Evolutionary conservation across 2,113 vertebrate species (phyloP).

Genomic region (Garra rufa): DNA sequence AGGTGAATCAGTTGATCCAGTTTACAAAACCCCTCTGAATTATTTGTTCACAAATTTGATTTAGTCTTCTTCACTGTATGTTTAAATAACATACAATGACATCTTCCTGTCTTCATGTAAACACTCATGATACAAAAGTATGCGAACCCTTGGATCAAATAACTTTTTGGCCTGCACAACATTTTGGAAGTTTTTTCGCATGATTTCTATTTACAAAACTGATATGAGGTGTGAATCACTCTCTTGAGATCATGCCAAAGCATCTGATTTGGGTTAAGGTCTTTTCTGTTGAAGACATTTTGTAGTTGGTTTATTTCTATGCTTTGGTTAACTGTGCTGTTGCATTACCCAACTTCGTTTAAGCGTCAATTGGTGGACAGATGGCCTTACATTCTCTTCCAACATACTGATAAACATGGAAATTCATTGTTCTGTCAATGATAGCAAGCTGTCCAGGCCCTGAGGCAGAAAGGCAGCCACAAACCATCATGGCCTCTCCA

Average conservation of each 20-base stretch:
- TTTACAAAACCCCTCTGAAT: background rate
- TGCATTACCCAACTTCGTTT: background rate
- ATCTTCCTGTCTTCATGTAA: slow-evolving; percentile 1
- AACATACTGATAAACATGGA: slow-evolving; percentile 9
- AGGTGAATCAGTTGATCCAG: background rate
- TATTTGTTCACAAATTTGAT: background rate
- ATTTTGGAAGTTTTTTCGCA: background rate
- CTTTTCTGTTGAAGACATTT: background rate
- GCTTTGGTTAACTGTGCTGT: background rate
- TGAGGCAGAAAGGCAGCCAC: background rate
- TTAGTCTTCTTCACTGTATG: background rate
- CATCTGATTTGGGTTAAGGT: background rate
- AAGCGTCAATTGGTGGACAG: slow-evolving; percentile 5
- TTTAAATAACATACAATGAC: background rate
- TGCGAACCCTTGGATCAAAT: background rate
- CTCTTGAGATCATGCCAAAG: background rate
- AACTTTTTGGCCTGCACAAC: background rate
- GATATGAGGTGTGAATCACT: background rate
- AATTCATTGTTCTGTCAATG: background rate
- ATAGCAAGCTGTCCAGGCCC: slow-evolving; percentile 12
- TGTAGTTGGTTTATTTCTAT: background rate
- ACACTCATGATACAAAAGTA: background rate
- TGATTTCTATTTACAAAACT: background rate
- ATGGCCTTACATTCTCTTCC: slow-evolving; percentile 11
- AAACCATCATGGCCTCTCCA: background rate